phyloP scores from a whole-genome alignment of 1,140 invertebrate species.

The Diuraphis noxia region DNA sequence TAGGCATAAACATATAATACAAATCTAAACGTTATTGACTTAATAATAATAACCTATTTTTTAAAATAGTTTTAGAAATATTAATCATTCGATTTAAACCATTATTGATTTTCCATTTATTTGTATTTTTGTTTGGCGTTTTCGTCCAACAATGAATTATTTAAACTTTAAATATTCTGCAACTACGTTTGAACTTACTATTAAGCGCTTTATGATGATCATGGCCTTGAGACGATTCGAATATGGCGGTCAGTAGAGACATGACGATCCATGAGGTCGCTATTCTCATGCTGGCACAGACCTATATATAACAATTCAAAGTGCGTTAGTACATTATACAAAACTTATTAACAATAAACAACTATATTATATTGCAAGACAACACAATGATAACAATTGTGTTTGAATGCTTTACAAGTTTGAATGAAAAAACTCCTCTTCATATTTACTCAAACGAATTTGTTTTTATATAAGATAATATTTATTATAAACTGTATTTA shows the following conservation, averaged over 20 bases:
- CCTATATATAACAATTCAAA: conserved; percentile 18
- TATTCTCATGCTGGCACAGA: conserved; percentile 49
- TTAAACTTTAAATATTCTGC: not conserved
- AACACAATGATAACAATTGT: not conserved
- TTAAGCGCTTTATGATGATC: conserved; percentile 49
- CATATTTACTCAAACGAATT: not conserved
- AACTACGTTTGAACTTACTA: not conserved
- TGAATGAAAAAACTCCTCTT: not conserved
- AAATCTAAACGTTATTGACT: not conserved
- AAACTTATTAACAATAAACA: not conserved
- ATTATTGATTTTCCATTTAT: not conserved
- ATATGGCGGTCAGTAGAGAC: conserved; percentile 53
- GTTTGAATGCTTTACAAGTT: not conserved
- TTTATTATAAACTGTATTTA: not conserved
- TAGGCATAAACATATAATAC: not conserved
- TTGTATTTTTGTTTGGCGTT: not conserved
- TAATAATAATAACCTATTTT: too few species aligned
- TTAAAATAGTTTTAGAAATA: not conserved
- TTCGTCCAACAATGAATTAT: not conserved
- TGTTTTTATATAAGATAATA: not conserved
- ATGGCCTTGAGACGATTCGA: conserved; percentile 52
- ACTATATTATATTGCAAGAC: not conserved
- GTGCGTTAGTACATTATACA: not conserved
- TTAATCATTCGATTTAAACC: not conserved
- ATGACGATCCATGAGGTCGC: conserved; percentile 53